These are phyloP conservation scores for Hiodon alosoides DNA, from an alignment of 2,113 vertebrate genomes.

Conservation along the genomic window DNA sequence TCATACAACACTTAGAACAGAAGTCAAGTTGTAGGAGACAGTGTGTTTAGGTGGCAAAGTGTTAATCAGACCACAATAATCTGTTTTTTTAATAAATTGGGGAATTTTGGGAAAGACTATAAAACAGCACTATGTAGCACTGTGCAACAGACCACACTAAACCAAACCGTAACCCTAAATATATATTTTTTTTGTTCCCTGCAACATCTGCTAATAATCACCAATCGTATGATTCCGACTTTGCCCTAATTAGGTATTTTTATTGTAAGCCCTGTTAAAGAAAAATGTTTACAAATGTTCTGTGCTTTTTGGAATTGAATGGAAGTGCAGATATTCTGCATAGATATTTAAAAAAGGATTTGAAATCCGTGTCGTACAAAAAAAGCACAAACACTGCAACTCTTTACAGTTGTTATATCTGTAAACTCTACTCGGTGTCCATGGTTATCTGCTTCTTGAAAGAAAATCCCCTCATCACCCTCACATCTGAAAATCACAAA, in stretches of 20 bases:
- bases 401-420: too few species aligned
- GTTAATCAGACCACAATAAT: conserved; percentile 4
- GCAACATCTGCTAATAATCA: conserved; percentile 49
- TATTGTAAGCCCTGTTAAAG: conserved; percentile 42
- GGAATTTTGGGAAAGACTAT: conserved; percentile 34
- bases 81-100: conserved; percentile 19
- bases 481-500: neutral
- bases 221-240: conserved; percentile 38
- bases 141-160: conserved; percentile 14
- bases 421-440: neutral
- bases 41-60: conserved; percentile 6
- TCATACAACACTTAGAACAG: too few species aligned
- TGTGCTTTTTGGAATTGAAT: conserved; percentile 14
- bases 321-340: conserved; percentile 14
- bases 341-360: conserved; percentile 19
- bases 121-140: conserved; percentile 23
- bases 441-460: too few species aligned
- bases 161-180: conserved; percentile 20
- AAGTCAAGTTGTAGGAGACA: neutral
- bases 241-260: conserved; percentile 42
- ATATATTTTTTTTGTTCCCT: conserved; percentile 10
- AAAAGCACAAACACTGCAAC: neutral
- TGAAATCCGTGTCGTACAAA: neutral
- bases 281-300: conserved; percentile 38
- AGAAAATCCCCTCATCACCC: too few species aligned